Percentiles rank a stretch among this genome's conserved stretches.
phyloP scores from a whole-genome alignment of 2,888 invertebrate species.

The Gastrophysa polygoni region DNA sequence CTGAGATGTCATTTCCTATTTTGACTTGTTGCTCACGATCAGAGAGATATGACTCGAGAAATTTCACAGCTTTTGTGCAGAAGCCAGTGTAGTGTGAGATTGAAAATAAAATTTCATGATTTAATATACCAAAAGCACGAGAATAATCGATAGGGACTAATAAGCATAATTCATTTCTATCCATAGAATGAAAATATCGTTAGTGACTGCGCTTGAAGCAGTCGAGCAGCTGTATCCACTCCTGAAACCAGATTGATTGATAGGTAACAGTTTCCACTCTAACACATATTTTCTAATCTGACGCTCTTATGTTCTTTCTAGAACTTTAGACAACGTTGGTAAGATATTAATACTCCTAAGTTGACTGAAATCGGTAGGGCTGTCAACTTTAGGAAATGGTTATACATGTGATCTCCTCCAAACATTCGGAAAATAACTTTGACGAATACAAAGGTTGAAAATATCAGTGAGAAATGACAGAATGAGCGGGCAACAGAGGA shows the following conservation, averaged over 20 bases:
- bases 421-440: conserved; percentile 4
- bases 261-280: not conserved
- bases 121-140: not conserved
- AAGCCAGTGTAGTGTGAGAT: not conserved
- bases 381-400: conserved; percentile 1
- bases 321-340: not conserved
- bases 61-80: not conserved
- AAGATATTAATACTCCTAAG: conserved; percentile 2
- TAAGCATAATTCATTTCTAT: not conserved
- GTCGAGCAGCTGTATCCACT: conserved; percentile 6
- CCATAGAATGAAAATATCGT: conserved; percentile 1
- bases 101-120: conserved; percentile 1
- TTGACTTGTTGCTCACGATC: too few species aligned
- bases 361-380: conserved; percentile 8
- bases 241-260: conserved; percentile 11
- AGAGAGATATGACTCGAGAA: too few species aligned
- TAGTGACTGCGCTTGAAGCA: not conserved
- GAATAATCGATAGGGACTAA: not conserved
- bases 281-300: not conserved
- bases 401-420: not conserved
- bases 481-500: conserved; percentile 8
- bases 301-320: conserved; percentile 6
- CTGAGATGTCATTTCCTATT: too few species aligned
- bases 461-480: not conserved
- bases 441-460: conserved; percentile 3